Base-by-base conservation (phyloP, 1,140 invertebrate species). In the Drosophila micromelanica region DNA sequence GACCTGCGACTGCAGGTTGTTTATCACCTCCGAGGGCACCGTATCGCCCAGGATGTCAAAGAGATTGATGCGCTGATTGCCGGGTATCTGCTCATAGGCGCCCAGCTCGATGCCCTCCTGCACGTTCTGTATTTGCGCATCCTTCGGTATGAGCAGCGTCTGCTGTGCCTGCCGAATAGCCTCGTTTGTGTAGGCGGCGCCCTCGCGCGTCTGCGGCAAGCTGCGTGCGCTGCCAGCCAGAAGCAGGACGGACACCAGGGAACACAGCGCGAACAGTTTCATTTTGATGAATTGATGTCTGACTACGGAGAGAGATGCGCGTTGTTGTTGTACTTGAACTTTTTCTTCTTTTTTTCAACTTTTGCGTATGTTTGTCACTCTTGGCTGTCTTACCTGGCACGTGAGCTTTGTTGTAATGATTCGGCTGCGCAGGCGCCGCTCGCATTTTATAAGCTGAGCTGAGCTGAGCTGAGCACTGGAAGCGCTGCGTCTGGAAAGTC, bases 81-180 rank as follows among this genome's bases (percentile, higher is more conserved):
- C 96, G 69, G 96, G 96, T 67, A 97, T 97, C 35, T 95, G 95
- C 91, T 97, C 96, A 85, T 96, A 96, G 0, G 96, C 96, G 0
- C 95, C 96, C 73, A 97, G 91, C 92, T 97, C 96, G 45, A 97
- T 96, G 17, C 96, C 96, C 92, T 97, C 96, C 92, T 97, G 95
- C 0, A 97, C 96, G 93, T 95, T 91, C 86, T 97, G 96, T 62
- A 97, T 97, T 76, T 95, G 94, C n/a, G 96, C 96, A 82, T 96
- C 96, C 86, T 96, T 96, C 4, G 96, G 96, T 73, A 97, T 97
- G 48, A 97, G 93, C 76, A 95, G 95, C 1, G 96, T 97, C 91
- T 95, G 96, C 91, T 97, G 96, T 0, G 96, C 96, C 92, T 97
- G 96, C 60, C 95, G 94, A 81, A 97, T 97, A n/a, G 96, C 96